Evolutionary conservation across 2,113 vertebrate genomes (phyloP), one percentile per base, ranked within the genome.

Genomic region (Megaleporinus macrocephalus): DNA sequence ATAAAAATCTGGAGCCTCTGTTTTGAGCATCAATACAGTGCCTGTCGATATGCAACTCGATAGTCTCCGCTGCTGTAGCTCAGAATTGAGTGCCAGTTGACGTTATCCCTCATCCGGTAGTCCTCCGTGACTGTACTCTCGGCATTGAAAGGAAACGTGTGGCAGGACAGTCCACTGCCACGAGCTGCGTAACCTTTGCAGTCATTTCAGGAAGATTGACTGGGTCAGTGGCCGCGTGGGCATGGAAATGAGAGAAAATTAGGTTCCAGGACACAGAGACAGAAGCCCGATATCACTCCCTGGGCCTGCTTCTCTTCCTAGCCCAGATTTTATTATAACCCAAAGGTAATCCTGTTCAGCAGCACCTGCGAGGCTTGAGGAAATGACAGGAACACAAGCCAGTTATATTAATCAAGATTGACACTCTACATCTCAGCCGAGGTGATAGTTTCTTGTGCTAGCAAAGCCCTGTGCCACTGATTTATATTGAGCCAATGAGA

Each of bases 401-500:
- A 51, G 41, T 73, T 61, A 61, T 70, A 79, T 70, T 79, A 79
- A 79, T 82, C 76, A 78, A 76, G 51, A 86, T 72, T 81, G 85
- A 83, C 77, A 83, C 62, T 65, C 66, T 24, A 27, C 24, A 53
- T 78, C 74, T 59, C 44, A 59, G 68, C 78, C 61, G 76, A 86
- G 81, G 81, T 81, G 81, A 83, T 44, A 70, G 61, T 79, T 77
- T 80, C 73, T 68, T 72, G 18, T 29, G 49, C 41, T 63, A 66
- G 77, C 55, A 36, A 30, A 61, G 61, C 41, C 18, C 57, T 59
- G 68, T 68, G 49, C 36, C 22, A n/a, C 66, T 86, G 79, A 86
- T 83, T 83, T 80, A 83, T 86, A 76, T 63, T 27, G 73, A 79
- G 71, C 68, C 76, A 66, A 49, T 61, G 71, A 83, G 78, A 86